Evolutionary conservation across 2,888 invertebrate species (phyloP), one percentile per base, ranked within the genome.

Genomic region (Lingula anatina): DNA sequence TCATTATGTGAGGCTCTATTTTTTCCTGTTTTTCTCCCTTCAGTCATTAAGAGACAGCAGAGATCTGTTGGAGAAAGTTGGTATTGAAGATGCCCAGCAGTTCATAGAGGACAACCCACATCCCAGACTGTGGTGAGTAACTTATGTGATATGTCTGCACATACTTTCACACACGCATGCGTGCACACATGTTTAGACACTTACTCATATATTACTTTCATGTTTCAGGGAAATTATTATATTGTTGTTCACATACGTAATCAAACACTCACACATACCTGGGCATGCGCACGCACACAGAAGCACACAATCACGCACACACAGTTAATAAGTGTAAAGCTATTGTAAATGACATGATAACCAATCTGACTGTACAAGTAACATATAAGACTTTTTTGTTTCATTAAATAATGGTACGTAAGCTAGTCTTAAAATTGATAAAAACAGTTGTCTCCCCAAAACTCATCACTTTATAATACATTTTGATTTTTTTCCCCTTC

Each of bases 21-120:
- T 46, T 38, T 3, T 1, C 4, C 20, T 5, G 28, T n/a, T 2
- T 46, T 37, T 39, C n/a, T 27, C 37, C 20, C 56, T 62, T 27
- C 57, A 80, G 80, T 90, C 93, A 0, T 77, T 99, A 53, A 80
- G 96, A 49, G 96, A 97, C 70, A 95, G 95, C 0, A 83, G 93
- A 47, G 89, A 92, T 68, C 80, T 97, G 2, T 80, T 99, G 43
- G 89, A 91, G 53, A 90, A 92, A 79, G 93, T 93, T 31, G 94
- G 93, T 0, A 81, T 96, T 12, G 85, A 86, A 57, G 95, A 97
- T 78, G 94, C 96, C 0, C 89, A 90, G 57, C 86, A 87, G 60
- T 97, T 95, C 70, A 93, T 99, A 27, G 95, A 96, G 75, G 92
- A 94, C 65, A 95, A 97, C 77, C 89, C 95, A 0, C 97, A 99